phyloP scores from a whole-genome alignment of 2,797 vertebrate genomes.

The Anguilla marmorata region DNA sequence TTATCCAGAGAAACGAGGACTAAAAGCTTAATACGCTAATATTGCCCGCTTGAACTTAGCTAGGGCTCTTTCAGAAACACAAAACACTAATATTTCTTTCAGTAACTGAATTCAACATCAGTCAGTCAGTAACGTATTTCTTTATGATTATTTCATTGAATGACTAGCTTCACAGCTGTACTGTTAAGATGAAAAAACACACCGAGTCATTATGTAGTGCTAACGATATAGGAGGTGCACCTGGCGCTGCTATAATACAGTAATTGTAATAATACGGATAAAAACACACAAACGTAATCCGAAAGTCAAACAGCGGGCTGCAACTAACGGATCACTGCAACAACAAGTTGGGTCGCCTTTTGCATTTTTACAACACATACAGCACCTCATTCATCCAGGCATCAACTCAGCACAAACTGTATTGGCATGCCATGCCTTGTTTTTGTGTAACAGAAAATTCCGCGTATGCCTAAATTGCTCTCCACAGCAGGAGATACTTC shows the following conservation, averaged over 20 bases:
- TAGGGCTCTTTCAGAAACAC: background rate
- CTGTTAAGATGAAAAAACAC: background rate
- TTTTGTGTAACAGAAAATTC: background rate
- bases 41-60: background rate
- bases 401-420: constrained; percentile 6
- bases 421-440: background rate
- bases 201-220: background rate
- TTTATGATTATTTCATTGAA: background rate
- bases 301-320: background rate
- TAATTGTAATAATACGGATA: background rate
- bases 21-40: constrained; percentile 1
- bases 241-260: background rate
- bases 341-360: background rate
- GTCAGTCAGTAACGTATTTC: background rate
- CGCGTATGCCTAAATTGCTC: too few relatives aligned
- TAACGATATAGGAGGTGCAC: background rate
- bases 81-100: background rate
- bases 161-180: background rate
- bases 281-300: background rate
- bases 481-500: background rate
- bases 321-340: constrained; percentile 11
- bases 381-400: background rate
- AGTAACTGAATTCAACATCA: background rate
- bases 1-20: background rate
- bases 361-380: background rate